phyloP scores from a whole-genome alignment of 2,888 invertebrate species.

The Poecilus cupreus region DNA sequence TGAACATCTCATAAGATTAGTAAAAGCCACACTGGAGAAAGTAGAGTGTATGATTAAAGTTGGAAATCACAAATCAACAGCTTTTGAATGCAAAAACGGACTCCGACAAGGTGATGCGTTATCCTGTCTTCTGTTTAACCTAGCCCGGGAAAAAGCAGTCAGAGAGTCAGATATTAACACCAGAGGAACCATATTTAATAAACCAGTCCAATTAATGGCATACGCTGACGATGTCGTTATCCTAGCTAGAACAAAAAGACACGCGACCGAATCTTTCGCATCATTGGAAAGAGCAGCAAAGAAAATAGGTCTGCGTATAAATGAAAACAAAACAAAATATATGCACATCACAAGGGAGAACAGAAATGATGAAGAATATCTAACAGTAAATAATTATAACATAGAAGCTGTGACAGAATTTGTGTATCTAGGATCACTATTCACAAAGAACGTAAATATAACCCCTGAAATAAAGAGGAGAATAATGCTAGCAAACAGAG shows the following conservation, averaged over 20 bases:
- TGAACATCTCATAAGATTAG: not conserved
- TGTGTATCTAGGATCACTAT: not conserved
- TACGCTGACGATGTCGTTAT: not conserved
- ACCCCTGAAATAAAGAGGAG: constrained; percentile 7
- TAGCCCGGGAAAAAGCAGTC: not conserved
- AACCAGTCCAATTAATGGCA: not conserved
- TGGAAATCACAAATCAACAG: not conserved
- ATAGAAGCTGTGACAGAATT: not conserved
- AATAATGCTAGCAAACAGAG: not conserved
- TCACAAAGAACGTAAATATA: not conserved
- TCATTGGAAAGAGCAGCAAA: not conserved
- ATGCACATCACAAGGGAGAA: not conserved
- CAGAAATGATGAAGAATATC: not conserved
- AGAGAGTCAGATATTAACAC: not conserved
- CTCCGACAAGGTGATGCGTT: not conserved
- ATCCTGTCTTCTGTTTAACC: not conserved
- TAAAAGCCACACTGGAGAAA: not conserved
- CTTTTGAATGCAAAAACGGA: not conserved
- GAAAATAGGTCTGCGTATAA: not conserved
- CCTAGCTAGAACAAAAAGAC: not conserved
- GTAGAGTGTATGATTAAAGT: not conserved
- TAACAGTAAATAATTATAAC: not conserved
- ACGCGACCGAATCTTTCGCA: not conserved
- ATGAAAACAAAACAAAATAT: not conserved
- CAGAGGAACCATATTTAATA: not conserved